Percentiles rank a stretch among this genome's conserved stretches.
Evolutionary conservation across 2,888 invertebrate genomes (phyloP).

Genomic region (Lampropteryx suffumata): DNA sequence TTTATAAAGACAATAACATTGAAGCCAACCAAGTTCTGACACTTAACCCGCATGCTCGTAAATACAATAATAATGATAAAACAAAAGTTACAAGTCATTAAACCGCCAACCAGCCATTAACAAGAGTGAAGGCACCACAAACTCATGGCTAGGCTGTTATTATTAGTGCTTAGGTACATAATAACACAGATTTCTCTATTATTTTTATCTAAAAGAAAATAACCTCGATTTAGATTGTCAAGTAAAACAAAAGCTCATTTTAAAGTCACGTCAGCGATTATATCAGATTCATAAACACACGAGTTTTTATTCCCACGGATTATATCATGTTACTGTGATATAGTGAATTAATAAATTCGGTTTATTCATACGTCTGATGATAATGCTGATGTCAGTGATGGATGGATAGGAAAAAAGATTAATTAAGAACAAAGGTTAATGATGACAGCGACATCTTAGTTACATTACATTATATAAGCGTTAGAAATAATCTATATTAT

Average conservation of each 20-base stretch:
- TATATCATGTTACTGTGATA: slow-evolving; percentile 22
- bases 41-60: slow-evolving; percentile 51
- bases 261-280: slow-evolving; percentile 31
- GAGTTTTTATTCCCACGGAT: slow-evolving; percentile 32
- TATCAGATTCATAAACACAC: slow-evolving; percentile 27
- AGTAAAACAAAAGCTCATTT: slow-evolving; percentile 13
- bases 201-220: slow-evolving; percentile 1
- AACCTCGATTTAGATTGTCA: background rate
- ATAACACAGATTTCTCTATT: slow-evolving; percentile 25
- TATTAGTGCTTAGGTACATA: slow-evolving; percentile 1
- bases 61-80: slow-evolving; percentile 42
- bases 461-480: background rate
- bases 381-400: slow-evolving; percentile 37
- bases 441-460: slow-evolving; percentile 36
- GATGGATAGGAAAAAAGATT: slow-evolving; percentile 34
- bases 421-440: slow-evolving; percentile 47
- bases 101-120: slow-evolving; percentile 35
- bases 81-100: slow-evolving; percentile 33
- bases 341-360: slow-evolving; percentile 29
- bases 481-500: no score
- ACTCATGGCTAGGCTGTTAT: slow-evolving; percentile 30
- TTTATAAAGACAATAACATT: slow-evolving; percentile 29
- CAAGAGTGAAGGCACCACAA: slow-evolving; percentile 37
- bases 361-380: slow-evolving; percentile 26
- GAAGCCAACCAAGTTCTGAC: slow-evolving; percentile 42